A percentile compares a stretch with the other conserved stretches of the same genome.
Conservation (phyloP, 2,888 invertebrate species). For the Andrena praecox region DNA sequence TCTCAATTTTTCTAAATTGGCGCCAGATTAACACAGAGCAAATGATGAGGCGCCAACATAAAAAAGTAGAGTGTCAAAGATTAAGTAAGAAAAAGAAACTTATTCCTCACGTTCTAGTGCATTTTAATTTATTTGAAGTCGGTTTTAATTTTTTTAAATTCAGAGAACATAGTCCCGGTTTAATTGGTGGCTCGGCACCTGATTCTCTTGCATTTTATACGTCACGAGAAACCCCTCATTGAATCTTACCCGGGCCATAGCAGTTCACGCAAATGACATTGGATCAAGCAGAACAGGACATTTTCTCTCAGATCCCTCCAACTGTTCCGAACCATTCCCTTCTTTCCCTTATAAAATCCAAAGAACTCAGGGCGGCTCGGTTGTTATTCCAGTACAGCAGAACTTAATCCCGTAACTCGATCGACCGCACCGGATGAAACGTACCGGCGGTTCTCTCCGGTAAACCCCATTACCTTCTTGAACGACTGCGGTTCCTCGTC, state of each 20-base stretch:
- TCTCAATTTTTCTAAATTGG: too few relatives aligned
- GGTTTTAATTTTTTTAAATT: too few relatives aligned
- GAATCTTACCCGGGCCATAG: conserved; percentile 41
- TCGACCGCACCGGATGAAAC: conserved; percentile 71
- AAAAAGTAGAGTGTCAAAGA: too few relatives aligned
- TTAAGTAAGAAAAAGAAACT: too few relatives aligned
- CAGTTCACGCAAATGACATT: conserved; percentile 48
- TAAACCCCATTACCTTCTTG: conserved; percentile 72
- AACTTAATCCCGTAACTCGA: conserved; percentile 75
- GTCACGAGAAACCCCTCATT: not conserved
- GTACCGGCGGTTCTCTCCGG: conserved; percentile 66
- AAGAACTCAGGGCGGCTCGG: conserved; percentile 49
- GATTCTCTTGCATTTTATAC: not conserved
- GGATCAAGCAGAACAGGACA: conserved; percentile 38
- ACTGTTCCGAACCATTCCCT: conserved; percentile 33
- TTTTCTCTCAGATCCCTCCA: conserved; percentile 41
- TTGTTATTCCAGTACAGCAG: conserved; percentile 72
- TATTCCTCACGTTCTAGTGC: too few relatives aligned
- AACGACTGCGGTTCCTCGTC: conserved; percentile 71
- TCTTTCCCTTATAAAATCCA: conserved; percentile 30
- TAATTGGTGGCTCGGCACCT: not conserved
- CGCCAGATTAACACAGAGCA: too few relatives aligned
- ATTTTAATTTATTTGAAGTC: too few relatives aligned
- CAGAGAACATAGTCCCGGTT: too few relatives aligned
- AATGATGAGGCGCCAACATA: too few relatives aligned